A percentile compares a stretch with the other conserved stretches of the same genome.
phyloP scores from a whole-genome alignment of 1,140 invertebrate species.

The Polyergus mexicanus region DNA sequence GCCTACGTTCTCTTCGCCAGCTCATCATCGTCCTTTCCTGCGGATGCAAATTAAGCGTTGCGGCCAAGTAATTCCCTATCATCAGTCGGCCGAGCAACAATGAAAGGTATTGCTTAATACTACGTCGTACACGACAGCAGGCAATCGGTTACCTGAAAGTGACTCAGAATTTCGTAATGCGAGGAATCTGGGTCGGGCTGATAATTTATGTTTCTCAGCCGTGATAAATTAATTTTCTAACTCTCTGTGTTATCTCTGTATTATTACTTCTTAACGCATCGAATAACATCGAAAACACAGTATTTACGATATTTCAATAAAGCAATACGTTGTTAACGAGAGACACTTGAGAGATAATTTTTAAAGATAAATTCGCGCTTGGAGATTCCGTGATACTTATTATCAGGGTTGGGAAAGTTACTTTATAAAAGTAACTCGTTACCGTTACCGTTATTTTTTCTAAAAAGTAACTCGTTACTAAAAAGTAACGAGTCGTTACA shows the following conservation, averaged over 20 bases:
- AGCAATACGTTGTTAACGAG: background rate
- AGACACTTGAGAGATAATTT: constrained; percentile 1
- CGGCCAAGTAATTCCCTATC: constrained; percentile 60
- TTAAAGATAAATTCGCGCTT: background rate
- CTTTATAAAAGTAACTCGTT: too few relatives aligned
- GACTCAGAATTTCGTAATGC: constrained; percentile 65
- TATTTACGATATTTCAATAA: background rate
- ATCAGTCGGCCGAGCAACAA: constrained; percentile 70
- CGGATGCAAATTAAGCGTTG: constrained; percentile 68
- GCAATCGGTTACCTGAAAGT: constrained; percentile 59
- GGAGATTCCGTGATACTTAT: background rate
- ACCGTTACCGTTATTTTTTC: too few relatives aligned
- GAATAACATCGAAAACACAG: background rate
- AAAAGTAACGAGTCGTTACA: too few relatives aligned
- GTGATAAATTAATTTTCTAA: constrained; percentile 23
- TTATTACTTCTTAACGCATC: background rate
- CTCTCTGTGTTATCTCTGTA: background rate
- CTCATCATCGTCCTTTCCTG: constrained; percentile 44
- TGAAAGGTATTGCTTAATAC: constrained; percentile 64
- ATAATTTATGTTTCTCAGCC: constrained; percentile 26
- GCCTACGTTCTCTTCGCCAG: constrained; percentile 25
- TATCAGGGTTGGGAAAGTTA: too few relatives aligned
- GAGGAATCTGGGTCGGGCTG: constrained; percentile 64
- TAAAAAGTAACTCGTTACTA: too few relatives aligned
- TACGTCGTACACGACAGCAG: constrained; percentile 49